Conservation (phyloP, 2,797 vertebrate genomes). For the Ceyx erithaca region DNA sequence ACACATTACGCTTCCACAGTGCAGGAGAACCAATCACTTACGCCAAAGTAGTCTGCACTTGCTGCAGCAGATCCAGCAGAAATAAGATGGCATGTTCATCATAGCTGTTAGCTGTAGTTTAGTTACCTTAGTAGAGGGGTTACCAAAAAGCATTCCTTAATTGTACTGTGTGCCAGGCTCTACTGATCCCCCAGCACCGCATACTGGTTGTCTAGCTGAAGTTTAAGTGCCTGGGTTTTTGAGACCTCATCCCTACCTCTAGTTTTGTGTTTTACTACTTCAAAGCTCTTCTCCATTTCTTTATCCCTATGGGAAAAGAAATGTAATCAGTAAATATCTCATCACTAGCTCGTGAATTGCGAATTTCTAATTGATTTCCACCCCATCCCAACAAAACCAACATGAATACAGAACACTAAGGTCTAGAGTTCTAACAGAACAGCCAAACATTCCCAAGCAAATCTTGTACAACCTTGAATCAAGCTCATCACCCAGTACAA, state of each 20-base stretch:
- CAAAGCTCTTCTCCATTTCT: constrained; percentile 99
- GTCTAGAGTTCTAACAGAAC: neutral
- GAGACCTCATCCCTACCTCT: constrained; percentile 91
- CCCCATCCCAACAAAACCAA: constrained; percentile 54
- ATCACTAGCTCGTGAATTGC: constrained; percentile 43
- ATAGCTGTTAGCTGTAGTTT: constrained; percentile 85
- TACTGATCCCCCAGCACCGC: constrained; percentile 96
- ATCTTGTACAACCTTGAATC: neutral
- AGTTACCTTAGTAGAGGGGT: constrained; percentile 84
- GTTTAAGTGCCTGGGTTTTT: constrained; percentile 88
- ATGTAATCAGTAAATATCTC: constrained; percentile 82
- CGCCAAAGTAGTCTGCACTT: constrained; percentile 73
- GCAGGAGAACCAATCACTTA: constrained; percentile 74
- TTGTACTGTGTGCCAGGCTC: constrained; percentile 78
- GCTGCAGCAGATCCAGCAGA: constrained; percentile 78
- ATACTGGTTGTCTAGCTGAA: constrained; percentile 98
- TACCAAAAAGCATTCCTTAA: constrained; percentile 87
- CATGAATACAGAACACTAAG: neutral
- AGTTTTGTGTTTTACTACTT: constrained; percentile 97
- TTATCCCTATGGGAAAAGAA: constrained; percentile 90
- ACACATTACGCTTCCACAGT: constrained; percentile 77
- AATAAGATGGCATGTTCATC: constrained; percentile 74
- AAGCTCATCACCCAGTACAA: neutral
- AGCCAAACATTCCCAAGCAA: constrained; percentile 21
- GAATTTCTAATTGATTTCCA: constrained; percentile 50